Base-by-base conservation (phyloP, 2,113 vertebrate genomes). In the Pteronura brasiliensis region DNA sequence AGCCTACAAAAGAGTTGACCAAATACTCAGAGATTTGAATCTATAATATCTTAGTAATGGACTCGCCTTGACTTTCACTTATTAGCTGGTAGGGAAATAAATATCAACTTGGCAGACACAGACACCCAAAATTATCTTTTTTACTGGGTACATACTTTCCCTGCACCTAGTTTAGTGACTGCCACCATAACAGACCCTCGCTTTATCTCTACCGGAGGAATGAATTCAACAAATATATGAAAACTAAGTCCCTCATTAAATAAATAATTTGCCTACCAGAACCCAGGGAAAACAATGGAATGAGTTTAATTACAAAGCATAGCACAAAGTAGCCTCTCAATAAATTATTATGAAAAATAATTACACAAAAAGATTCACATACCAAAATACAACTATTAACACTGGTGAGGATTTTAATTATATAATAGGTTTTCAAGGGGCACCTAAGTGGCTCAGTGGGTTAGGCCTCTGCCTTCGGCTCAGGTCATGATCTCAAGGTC, bases 211-310 rank as follows among this genome's bases (percentile, higher is more conserved):
- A 77, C n/a, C 39, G 3, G 21, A 95, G 14, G 13, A 67, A 57
- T 61, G 4, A 90, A 77, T 21, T 76, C 80, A 86, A 91, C 14
- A 95, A 92, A 93, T n/a, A 72, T 65, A 76, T 42, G 3, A 79
- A 93, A 87, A 67, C n/a, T 47, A 80, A 39, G 71, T 92, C 36
- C 52, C 83, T 42, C 4, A 97, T 49, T 93, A 92, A 90, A 90
- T 42, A 82, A 86, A 95, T 77, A 71, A 92, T 77, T 84, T 79
- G n/a, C 67, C 31, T 39, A 59, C 27, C 36, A 79, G 21, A 94
- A 88, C 12, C 34, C 23, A 92, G 3, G 27, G 14, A 72, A 71
- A 92, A 72, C 12, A n/a, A 69, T 47, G 29, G 2, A 65, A 86
- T 4, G 14, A 77, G 13, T 87, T 83, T 87, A 65, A 94, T 96